Evolutionary conservation across 92 coral and sea anemone species (phyloP), one percentile per base, ranked within the genome.

Genomic region (Scolanthus callimorphus): DNA sequence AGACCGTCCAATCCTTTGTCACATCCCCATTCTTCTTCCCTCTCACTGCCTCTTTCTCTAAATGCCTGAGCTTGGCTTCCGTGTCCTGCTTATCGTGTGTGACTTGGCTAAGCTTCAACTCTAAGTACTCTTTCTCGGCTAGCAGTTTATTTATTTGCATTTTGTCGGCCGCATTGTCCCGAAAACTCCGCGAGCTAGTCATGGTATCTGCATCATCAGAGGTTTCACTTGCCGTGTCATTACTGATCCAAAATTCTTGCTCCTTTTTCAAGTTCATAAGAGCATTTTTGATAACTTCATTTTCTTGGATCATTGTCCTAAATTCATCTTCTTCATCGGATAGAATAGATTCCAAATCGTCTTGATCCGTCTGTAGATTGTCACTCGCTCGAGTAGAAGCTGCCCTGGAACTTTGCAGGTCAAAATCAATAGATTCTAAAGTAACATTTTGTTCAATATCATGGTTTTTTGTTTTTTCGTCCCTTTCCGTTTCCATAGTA

Each of bases 211-310:
- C 39, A 55, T 88, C 90, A 24, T 88, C 96, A 19, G 86, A 88
- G 9, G 71, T 74, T 43, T 88, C 96, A 54, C 96, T 88, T 39
- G 71, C 72, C 1, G 90, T 77, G 54, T 88, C 96, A 9, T 9
- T 20, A 3, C 80, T 61, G 17, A 63, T 31, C 39, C 70, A 67
- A 31, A 57, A 49, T 49, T 78, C 60, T 25, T 67, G 51, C 47
- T 82, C 83, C 29, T 60, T 69, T 41, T 82, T 63, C 15, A 70
- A 57, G 38, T 69, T 80, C 41, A 17, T 67, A 17, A 78, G 65
- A 6, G 90, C 83, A 19, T 77, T 73, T 55, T 76, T 60, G 4
- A 78, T 39, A 1, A 67, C 73, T 17, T 66, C 71, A 46, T 61
- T 82, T 51, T 80, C 75, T 63, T 77, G 74, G 11, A 50, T 51